These are phyloP conservation scores for Pluvialis apricaria DNA, from an alignment of 2,113 vertebrate genomes.

Conservation along the genomic window DNA sequence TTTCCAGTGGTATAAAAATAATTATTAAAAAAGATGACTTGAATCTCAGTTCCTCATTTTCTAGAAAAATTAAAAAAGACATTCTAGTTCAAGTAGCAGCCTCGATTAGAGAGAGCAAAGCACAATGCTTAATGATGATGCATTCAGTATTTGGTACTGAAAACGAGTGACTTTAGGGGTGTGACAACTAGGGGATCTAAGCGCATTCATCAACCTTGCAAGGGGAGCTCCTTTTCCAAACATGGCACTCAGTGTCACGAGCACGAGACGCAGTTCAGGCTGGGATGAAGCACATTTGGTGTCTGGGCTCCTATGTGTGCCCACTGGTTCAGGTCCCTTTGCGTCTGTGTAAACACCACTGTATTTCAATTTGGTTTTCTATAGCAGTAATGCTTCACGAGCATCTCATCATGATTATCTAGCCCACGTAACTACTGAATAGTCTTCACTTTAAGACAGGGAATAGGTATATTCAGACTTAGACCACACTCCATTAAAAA, in stretches of 20 bases:
- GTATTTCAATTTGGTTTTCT: background rate
- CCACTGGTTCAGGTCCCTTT: rapidly evolving
- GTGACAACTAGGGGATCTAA: background rate
- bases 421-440: background rate
- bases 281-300: background rate
- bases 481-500: background rate
- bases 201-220: background rate
- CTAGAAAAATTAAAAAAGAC: background rate
- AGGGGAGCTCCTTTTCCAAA: background rate
- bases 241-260: rapidly evolving
- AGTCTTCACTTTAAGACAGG: background rate
- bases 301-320: background rate
- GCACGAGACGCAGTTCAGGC: background rate
- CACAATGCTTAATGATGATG: background rate
- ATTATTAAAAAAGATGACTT: background rate
- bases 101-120: background rate
- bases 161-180: background rate
- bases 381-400: background rate
- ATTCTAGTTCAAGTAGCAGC: background rate
- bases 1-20: background rate
- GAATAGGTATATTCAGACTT: background rate
- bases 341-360: rapidly evolving
- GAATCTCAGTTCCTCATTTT: background rate
- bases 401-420: background rate
- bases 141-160: background rate